A percentile compares a stretch with the other conserved stretches of the same genome.
These are phyloP conservation scores for Paracyprichromis sp. DNA, from an alignment of 2,113 vertebrate genomes.

Conservation along the genomic window DNA sequence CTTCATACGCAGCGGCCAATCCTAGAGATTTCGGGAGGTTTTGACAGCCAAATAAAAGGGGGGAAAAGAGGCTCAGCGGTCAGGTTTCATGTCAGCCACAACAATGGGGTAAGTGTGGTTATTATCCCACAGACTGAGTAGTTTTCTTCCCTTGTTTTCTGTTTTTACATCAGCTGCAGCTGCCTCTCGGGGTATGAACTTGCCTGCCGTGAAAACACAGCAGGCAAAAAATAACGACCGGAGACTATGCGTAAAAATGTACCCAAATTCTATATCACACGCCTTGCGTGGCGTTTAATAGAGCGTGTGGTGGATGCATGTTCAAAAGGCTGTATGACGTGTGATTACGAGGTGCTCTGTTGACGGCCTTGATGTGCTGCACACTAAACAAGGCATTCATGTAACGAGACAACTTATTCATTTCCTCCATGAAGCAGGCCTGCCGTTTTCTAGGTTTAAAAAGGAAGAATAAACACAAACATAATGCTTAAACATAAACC, in stretches of 20 bases:
- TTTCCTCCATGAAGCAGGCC: neutral
- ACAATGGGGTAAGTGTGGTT: slow-evolving; percentile 67
- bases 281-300: neutral
- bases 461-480: neutral
- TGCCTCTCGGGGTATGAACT: slow-evolving; percentile 25
- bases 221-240: neutral
- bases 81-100: slow-evolving; percentile 40
- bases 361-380: neutral
- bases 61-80: neutral
- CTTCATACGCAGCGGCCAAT: slow-evolving; percentile 53
- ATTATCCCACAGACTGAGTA: slow-evolving; percentile 4
- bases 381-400: neutral
- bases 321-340: neutral
- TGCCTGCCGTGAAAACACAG: slow-evolving; percentile 7
- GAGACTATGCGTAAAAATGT: slow-evolving; percentile 1
- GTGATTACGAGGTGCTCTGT: neutral
- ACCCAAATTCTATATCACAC: neutral
- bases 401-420: neutral
- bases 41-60: neutral
- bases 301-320: neutral
- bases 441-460: neutral
- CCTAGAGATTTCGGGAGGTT: neutral
- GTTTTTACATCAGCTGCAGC: slow-evolving; percentile 24
- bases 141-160: neutral
- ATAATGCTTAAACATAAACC: neutral